These are phyloP conservation scores for Scolopax rusticola DNA, from an alignment of 2,797 vertebrate species.

Conservation along the genomic window DNA sequence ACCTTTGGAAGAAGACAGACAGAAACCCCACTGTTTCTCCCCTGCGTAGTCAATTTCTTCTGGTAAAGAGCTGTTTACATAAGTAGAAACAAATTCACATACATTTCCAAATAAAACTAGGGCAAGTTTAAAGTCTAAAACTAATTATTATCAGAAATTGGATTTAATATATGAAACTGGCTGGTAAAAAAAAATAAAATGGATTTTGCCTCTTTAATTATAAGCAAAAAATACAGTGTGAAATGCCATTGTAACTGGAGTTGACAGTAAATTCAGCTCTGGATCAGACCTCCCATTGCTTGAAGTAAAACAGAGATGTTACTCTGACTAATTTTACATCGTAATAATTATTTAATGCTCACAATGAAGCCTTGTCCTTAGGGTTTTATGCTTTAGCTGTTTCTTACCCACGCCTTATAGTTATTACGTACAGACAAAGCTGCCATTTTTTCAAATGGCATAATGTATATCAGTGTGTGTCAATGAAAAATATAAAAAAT, in stretches of 20 bases:
- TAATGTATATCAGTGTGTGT: constrained; percentile 79
- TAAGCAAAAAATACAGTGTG: not conserved
- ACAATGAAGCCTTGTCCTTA: constrained; percentile 84
- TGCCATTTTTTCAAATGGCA: constrained; percentile 77
- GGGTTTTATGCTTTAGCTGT: constrained; percentile 78
- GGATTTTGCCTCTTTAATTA: not conserved
- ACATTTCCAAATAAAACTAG: not conserved
- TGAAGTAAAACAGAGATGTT: constrained; percentile 77
- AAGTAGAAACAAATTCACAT: not conserved
- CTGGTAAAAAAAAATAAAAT: not conserved
- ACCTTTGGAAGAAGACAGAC: not conserved
- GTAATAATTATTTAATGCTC: constrained; percentile 80
- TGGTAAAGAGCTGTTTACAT: not conserved
- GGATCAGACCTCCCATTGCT: constrained; percentile 18
- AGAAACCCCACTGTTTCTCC: not conserved
- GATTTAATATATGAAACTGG: not conserved
- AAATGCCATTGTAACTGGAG: not conserved
- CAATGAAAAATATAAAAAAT: constrained; percentile 78
- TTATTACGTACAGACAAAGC: constrained; percentile 82
- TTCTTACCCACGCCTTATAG: constrained; percentile 80
- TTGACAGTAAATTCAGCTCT: constrained; percentile 17
- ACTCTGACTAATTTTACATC: constrained; percentile 80
- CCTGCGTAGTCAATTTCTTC: not conserved
- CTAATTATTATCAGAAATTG: not conserved
- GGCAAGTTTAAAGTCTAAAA: not conserved